Base-by-base conservation (phyloP, 2,888 invertebrate genomes). In the Dichetophora obliterata region DNA sequence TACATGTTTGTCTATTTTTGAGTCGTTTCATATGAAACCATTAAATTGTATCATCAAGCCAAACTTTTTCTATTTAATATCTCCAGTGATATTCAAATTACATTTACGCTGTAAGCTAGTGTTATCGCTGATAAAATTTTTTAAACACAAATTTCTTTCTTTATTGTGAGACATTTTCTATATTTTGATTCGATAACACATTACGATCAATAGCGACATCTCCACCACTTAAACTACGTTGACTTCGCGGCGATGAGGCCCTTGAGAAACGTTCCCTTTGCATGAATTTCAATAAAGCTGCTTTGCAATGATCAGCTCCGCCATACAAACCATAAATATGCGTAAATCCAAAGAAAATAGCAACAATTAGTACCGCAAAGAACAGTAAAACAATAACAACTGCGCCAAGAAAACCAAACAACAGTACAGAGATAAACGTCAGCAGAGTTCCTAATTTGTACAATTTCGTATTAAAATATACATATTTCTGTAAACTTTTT, bases 301-400 rank as follows among this genome's bases (percentile, higher is more conserved):
- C 80, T 74, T 81, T 81, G 52, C 81, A 77, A 4, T 83, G 80
- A 22, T 84, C 84, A n/a, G 83, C 75, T 14, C 83, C 82, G 6
- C 81, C 84, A 61, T 85, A 84, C 27, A 87, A 81, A 8, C 83
- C 85, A 68, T 84, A 87, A 22, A 88, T 83, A 54, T 86, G 87
- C 0, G 85, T 76, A 43, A 89, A 86, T 3, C 89, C 89, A 79
- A 89, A 86, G 74, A 88, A 88, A 0, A 86, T 86, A 31, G 86
- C 83, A 8, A 86, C 63, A 3, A 83, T 82, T 27, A 86, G 79
- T 6, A 83, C 77, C 1, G 82, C 82, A 43, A 87, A 84, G 43
- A 88, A 82, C 2, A 86, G 31, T 9, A 87, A 78, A 0, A 85
- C 81, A 11, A 88, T 73, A 0, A 82, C 75, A 22, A 87, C 78